Evolutionary conservation across 2,113 vertebrate genomes (phyloP).

Genomic region (Oxyura jamaicensis): DNA sequence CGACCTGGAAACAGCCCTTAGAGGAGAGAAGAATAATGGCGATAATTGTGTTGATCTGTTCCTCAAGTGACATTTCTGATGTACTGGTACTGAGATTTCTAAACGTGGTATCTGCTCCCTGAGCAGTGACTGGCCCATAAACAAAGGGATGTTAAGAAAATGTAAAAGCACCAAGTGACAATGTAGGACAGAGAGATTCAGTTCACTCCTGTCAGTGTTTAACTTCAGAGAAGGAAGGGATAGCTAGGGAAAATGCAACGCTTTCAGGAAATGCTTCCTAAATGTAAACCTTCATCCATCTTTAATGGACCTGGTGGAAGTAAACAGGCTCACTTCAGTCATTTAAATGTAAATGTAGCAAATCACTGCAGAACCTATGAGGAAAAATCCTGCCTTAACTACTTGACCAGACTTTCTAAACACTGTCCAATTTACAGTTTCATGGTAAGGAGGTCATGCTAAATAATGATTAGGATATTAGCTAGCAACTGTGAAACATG

Average conservation of each 20-base stretch:
- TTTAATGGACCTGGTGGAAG: not conserved
- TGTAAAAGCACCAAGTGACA: not conserved
- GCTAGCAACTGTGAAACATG: not conserved
- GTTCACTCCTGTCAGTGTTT: not conserved
- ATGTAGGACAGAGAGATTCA: not conserved
- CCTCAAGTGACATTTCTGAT: conserved; percentile 48
- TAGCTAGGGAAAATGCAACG: not conserved
- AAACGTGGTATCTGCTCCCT: not conserved
- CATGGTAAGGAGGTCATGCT: not conserved
- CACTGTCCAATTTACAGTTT: not conserved
- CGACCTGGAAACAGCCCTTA: conserved; percentile 62
- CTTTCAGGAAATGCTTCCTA: not conserved
- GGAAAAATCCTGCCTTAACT: not conserved
- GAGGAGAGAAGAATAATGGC: conserved; percentile 43
- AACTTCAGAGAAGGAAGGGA: not conserved
- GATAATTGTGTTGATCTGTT: conserved; percentile 38
- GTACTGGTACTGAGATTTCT: not conserved
- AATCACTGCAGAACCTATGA: not conserved
- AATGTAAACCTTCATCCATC: not conserved
- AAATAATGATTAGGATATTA: not conserved
- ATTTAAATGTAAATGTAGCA: conserved; percentile 48
- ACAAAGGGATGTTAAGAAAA: not conserved
- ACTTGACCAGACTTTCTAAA: not conserved
- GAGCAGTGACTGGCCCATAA: not conserved
- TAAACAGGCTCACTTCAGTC: not conserved